Evolutionary conservation across 2,797 vertebrate species (phyloP), one percentile per base, ranked within the genome.

Genomic region (Spinus olivaceus): DNA sequence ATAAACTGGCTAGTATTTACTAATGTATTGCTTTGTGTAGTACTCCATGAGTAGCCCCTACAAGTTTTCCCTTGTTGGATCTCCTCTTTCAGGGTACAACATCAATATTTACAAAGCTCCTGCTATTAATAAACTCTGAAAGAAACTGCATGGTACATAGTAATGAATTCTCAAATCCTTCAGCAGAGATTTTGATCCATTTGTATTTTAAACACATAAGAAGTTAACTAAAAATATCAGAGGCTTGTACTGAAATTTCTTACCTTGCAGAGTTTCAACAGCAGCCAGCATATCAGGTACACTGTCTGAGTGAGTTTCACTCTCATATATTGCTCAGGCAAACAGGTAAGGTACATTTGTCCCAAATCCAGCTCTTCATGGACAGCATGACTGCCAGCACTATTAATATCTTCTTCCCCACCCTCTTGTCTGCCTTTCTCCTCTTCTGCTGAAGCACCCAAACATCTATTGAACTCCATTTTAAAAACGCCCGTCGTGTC

Each of bases 241-340:
- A 16, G 16, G 46, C n/a, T 53, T 73, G 41, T 49, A 69, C 41
- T 69, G 54, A 63, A 74, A 69, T 91, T 30, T 73, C 97, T 97
- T 96, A 98, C 98, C 98, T 98, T 97, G 94, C 97, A 98, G 92
- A 98, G 97, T n/a, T 97, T 95, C 92, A 98, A 82, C 78, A 98
- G 56, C 10, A 97, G 93, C 98, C 98, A 98, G 85, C 97, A 98
- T 4, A 96, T 91, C 74, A 98, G 95, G 80, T 98, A 97, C 0
- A 78, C 97, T 44, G 97, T 94, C 81, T 98, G 92, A 56, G 92
- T 97, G 81, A 98, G 97, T 88, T 97, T 98, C 14, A 94, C 97
- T 50, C 78, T 97, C 89, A 95, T 89, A 56, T 95, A 97, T 22
- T 95, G 92, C 63, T 98, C 98, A 86, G 95, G 90, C n/a, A 97